A percentile compares a stretch with the other conserved stretches of the same genome.
Conservation (phyloP, 2,113 vertebrate genomes). For the Butastur rufipennis region DNA sequence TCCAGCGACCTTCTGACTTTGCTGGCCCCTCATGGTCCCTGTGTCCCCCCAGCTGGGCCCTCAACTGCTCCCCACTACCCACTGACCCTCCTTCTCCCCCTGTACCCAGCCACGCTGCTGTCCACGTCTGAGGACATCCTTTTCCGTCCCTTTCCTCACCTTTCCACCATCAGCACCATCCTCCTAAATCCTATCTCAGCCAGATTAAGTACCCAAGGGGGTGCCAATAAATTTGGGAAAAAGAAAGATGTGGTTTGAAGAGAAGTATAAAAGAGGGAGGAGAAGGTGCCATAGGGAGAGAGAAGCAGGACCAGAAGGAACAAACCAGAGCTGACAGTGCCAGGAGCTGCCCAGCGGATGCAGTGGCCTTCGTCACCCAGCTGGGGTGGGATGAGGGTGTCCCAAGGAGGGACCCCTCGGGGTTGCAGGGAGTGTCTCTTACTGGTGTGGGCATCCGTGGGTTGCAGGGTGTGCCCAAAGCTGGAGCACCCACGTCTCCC, state of each 20-base stretch:
- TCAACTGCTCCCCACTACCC: not conserved
- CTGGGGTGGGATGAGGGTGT: not conserved
- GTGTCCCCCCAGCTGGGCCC: accelerated
- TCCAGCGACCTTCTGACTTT: not conserved
- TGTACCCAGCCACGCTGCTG: accelerated
- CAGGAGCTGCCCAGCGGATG: not conserved
- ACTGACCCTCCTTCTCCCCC: not conserved
- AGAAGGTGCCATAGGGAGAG: not conserved
- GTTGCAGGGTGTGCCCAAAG: not conserved
- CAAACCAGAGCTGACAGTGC: not conserved
- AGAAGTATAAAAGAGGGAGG: not conserved
- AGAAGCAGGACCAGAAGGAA: not conserved
- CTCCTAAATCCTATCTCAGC: not conserved
- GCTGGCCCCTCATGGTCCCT: accelerated
- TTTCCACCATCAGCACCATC: not conserved
- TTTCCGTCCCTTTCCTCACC: not conserved
- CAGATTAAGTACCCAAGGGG: not conserved
- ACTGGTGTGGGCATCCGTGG: not conserved
- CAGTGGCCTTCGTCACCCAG: not conserved
- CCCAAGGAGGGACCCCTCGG: not conserved
- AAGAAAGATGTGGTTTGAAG: not conserved
- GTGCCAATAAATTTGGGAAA: not conserved
- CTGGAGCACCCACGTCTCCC: not conserved
- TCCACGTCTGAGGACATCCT: not conserved
- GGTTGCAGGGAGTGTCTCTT: not conserved